Evolutionary conservation across 2,797 vertebrate species (phyloP), one percentile per base, ranked within the genome.

Genomic region (Amblyopsis hoosieri): DNA sequence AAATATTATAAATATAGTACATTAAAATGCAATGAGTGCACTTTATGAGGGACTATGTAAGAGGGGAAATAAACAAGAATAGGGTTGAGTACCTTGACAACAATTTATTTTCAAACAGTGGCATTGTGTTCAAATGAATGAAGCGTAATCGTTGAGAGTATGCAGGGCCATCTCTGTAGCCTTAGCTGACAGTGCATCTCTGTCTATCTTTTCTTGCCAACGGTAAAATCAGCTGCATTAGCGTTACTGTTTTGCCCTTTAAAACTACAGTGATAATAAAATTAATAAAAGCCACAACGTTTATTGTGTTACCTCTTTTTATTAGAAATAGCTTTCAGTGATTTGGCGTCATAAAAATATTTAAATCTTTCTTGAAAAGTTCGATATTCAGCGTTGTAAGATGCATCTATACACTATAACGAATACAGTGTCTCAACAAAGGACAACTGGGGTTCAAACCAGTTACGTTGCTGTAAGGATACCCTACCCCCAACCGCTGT

Each of bases 181-280:
- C 60, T 80, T 60, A 64, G 64, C 66, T 74, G 67, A 73, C 54
- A 72, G 48, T 67, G 58, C 74, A 72, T 81, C 74, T 81, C 45
- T 64, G 79, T 52, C 85, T 79, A 75, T 71, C 76, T 78, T 63
- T 61, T 79, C 67, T 59, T 71, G 54, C 59, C 53, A 67, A 69
- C 13, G 0, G 15, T 55, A 48, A 49, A 52, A 64, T 47, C 23
- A 51, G 33, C 70, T 74, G 50, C 53, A 66, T 59, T 56, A 42
- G 54, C 58, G 42, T 56, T 45, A 48, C 55, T 54, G 13, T 14
- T 60, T 8, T 66, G 46, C 48, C 63, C 29, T 52, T 46, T 33
- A 15, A 12, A 45, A 54, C n/a, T 52, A 14, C 62, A 2, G 29
- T 33, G 1, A 69, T 57, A 29, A n/a, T 13, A 31, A 11, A 19